A percentile compares a stretch with the other conserved stretches of the same genome.
phyloP scores from a whole-genome alignment of 2,888 invertebrate genomes.

The Lacanobia wlatinum region DNA sequence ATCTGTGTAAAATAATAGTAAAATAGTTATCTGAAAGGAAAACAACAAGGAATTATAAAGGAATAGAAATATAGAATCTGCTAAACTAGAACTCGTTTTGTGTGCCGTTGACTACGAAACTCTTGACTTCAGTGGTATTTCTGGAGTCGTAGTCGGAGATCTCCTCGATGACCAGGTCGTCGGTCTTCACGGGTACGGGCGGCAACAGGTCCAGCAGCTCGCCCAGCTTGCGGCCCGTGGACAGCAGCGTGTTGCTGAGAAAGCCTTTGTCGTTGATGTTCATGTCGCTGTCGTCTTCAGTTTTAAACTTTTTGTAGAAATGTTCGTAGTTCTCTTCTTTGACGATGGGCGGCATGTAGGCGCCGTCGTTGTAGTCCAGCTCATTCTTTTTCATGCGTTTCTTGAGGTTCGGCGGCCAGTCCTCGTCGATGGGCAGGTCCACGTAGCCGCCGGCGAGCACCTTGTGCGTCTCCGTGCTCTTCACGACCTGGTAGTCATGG shows the following conservation, averaged over 20 bases:
- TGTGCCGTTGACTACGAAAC: conserved; percentile 83
- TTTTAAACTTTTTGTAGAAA: conserved; percentile 78
- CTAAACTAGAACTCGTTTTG: conserved; percentile 75
- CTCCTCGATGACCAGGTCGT: conserved; percentile 84
- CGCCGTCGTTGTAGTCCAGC: conserved; percentile 86
- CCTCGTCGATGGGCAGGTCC: conserved; percentile 91
- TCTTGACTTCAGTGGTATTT: conserved; percentile 84
- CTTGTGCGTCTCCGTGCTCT: conserved; percentile 75
- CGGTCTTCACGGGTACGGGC: conserved; percentile 83
- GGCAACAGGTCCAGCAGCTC: conserved; percentile 83
- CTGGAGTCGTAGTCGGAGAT: conserved; percentile 83
- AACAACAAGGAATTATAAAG: conserved; percentile 70
- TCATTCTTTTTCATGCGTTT: conserved; percentile 87
- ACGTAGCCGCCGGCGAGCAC: conserved; percentile 85
- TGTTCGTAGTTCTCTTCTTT: conserved; percentile 85
- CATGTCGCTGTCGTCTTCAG: conserved; percentile 72
- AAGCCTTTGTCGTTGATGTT: conserved; percentile 71
- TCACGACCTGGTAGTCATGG: conserved; percentile 88
- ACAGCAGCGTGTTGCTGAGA: conserved; percentile 80
- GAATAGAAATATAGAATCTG: conserved; percentile 69
- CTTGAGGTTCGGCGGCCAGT: conserved; percentile 90
- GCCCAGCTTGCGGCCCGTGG: conserved; percentile 84
- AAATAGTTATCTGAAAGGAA: conserved; percentile 76
- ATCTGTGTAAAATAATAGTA: conserved; percentile 67
- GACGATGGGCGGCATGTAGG: conserved; percentile 84